Base-by-base conservation (phyloP, 92 coral and sea anemone species). In the Plumapathes pennacea region DNA sequence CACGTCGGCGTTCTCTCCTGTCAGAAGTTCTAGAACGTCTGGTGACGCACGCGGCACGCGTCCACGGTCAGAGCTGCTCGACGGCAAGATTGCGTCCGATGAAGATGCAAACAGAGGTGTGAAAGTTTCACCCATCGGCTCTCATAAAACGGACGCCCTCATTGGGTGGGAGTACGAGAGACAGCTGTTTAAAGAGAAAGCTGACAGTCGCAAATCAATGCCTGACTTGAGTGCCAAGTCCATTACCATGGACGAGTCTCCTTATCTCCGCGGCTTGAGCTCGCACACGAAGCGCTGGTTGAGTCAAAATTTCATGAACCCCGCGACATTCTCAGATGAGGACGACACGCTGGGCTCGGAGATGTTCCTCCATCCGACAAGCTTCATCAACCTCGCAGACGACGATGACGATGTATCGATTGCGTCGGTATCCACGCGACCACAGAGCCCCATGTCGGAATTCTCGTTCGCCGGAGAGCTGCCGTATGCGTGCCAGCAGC, bases 391-490 rank as follows among this genome's bases (percentile, higher is more conserved):
- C 7, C 57, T 77, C 39, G 75, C 62, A 8, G 84, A 72, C 6
- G 89, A 83, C 22, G 88, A 81, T 27, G 72, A 73, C n/a, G 73
- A 82, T 12, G 62, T 65, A 7, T 9, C 10, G 60, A 51, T 62
- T 4, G 72, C 74, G 30, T 52, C 84, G 4, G 32, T 77, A 10
- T 77, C 84, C 10, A 82, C 95, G 0, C 71, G 95, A 7, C 89
- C 95, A 19, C 83, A 81, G 47, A 76, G 89, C 50, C 95, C 95
- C 23, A 86, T 86, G 95, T 86, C 95, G 8, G 95, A 86, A 47
- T 86, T 86, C 64, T 86, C 95, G 2, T 86, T 82, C 39, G 82
- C 95, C 18, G 95, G 95, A 5, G 95, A 86, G 43, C 43, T 74
- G 12, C 95, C 95, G 21, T 74, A 52, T 32, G 74, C 66, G 28